A percentile compares a stretch with the other conserved stretches of the same genome.
These are phyloP conservation scores for Cossypha heuglini DNA, from an alignment of 2,797 vertebrate genomes.

Conservation along the genomic window DNA sequence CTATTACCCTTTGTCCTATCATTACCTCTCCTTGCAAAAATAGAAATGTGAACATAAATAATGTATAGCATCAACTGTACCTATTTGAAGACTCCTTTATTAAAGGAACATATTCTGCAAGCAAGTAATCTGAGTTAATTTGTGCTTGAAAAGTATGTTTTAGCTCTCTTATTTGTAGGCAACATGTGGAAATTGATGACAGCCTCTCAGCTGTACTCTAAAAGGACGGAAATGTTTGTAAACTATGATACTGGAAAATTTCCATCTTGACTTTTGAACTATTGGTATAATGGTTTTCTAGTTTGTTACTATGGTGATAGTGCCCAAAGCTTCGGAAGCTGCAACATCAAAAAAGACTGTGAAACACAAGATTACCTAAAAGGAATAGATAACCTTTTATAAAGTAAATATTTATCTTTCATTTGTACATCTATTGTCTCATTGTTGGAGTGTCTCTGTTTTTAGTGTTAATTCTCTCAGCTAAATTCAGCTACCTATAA, in stretches of 20 bases:
- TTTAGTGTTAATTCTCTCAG: neutral
- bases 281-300: neutral
- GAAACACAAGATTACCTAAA: neutral
- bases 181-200: neutral
- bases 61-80: neutral
- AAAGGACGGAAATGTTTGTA: neutral
- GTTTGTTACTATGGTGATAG: conserved; percentile 9
- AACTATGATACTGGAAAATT: neutral
- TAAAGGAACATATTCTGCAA: neutral
- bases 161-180: neutral
- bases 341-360: neutral
- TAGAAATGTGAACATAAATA: neutral
- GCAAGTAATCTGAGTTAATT: neutral
- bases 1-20: neutral
- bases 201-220: neutral
- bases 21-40: neutral
- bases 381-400: neutral
- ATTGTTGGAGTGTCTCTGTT: neutral
- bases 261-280: conserved; percentile 13
- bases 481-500: neutral
- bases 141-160: neutral
- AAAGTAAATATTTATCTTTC: neutral
- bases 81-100: neutral
- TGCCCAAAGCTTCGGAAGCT: neutral
- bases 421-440: neutral